Conservation (phyloP, 2,888 invertebrate species). For the Meliscaeva auricollis region DNA sequence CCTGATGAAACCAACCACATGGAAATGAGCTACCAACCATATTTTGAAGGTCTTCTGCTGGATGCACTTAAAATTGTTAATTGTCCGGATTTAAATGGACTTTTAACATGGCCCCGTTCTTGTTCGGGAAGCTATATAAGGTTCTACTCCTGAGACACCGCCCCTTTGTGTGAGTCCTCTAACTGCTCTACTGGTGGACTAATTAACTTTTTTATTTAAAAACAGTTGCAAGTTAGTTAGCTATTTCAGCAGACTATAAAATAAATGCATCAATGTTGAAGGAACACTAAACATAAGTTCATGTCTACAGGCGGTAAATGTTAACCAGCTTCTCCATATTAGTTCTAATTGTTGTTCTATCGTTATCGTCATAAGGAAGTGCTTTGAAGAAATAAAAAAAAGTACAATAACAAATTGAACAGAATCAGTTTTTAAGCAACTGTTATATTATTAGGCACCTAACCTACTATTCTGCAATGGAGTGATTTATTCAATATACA, state of each 20-base stretch:
- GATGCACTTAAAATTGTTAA: conserved; percentile 55
- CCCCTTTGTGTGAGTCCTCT: not conserved
- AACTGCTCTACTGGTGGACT: conserved; percentile 18
- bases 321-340: too few species aligned
- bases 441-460: too few species aligned
- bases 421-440: too few species aligned
- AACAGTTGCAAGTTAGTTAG: conserved; percentile 18
- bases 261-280: conserved; percentile 38
- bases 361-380: too few species aligned
- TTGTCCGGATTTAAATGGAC: conserved; percentile 56
- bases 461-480: too few species aligned
- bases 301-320: conserved; percentile 21
- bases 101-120: not conserved
- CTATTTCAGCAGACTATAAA: conserved; percentile 49
- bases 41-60: conserved; percentile 23
- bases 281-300: conserved; percentile 21
- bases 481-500: too few species aligned
- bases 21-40: conserved; percentile 54
- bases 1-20: conserved; percentile 9
- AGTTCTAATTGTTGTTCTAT: too few species aligned
- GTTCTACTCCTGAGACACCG: too few species aligned
- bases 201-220: conserved; percentile 51
- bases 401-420: too few species aligned
- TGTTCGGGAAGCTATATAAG: not conserved
- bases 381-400: too few species aligned